Evolutionary conservation across 2,888 invertebrate genomes (phyloP).

Genomic region (Lagria hirta): DNA sequence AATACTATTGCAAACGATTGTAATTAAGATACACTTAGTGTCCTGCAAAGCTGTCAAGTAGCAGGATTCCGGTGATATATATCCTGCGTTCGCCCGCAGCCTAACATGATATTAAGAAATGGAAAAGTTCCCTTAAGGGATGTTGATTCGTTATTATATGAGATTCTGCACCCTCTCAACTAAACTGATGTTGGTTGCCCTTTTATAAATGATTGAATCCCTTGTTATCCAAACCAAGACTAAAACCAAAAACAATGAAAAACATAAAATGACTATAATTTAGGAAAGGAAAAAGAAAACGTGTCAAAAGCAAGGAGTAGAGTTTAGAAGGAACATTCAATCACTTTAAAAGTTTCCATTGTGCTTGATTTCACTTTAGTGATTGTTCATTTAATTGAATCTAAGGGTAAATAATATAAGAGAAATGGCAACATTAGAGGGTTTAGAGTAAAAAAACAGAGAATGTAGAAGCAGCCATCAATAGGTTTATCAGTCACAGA

Average conservation of each 20-base stretch:
- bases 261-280: too few relatives aligned
- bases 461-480: slow-evolving; percentile 52
- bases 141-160: slow-evolving; percentile 26
- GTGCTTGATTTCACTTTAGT: too few relatives aligned
- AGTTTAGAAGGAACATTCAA: too few relatives aligned
- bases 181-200: slow-evolving; percentile 17
- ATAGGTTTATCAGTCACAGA: slow-evolving; percentile 53
- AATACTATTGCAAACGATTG: slow-evolving; percentile 1
- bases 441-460: slow-evolving; percentile 44
- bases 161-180: slow-evolving; percentile 24
- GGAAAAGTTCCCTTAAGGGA: slow-evolving; percentile 23
- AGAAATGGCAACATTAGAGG: too few relatives aligned
- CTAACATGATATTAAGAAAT: slow-evolving; percentile 22
- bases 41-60: slow-evolving; percentile 2
- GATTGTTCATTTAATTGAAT: slow-evolving; percentile 3
- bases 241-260: too few relatives aligned
- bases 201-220: slow-evolving; percentile 19
- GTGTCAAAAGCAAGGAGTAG: too few relatives aligned
- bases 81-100: slow-evolving; percentile 10
- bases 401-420: slow-evolving; percentile 32
- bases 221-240: too few relatives aligned
- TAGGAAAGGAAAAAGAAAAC: too few relatives aligned
- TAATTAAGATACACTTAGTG: slow-evolving; percentile 9
- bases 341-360: too few relatives aligned
- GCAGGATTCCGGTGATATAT: too few relatives aligned